phyloP scores from a whole-genome alignment of 2,888 invertebrate genomes.

The Thereva unica region DNA sequence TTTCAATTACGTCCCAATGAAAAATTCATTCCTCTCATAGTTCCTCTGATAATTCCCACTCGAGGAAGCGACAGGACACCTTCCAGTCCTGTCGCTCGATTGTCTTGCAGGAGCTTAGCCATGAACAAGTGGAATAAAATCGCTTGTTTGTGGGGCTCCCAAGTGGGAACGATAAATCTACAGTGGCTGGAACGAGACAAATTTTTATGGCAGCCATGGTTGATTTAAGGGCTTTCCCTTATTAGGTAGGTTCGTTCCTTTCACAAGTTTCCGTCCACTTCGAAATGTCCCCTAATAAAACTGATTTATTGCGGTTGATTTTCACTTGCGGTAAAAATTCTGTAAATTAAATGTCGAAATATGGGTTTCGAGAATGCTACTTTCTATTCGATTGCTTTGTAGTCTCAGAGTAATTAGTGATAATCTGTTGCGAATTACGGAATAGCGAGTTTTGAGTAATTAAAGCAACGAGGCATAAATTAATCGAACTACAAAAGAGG shows the following conservation, averaged over 20 bases:
- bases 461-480: no score
- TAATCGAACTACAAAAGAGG: no score
- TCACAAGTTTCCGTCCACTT: constrained; percentile 1
- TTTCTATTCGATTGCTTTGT: no score
- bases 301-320: no score
- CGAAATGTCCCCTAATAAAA: background rate
- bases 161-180: constrained; percentile 27
- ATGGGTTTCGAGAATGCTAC: no score
- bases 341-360: no score
- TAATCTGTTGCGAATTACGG: no score
- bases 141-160: constrained; percentile 24
- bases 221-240: constrained; percentile 24
- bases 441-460: no score
- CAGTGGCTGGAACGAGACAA: constrained; percentile 18
- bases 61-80: constrained; percentile 1
- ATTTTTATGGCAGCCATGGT: constrained; percentile 26
- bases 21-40: constrained; percentile 27
- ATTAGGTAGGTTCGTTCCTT: constrained; percentile 5
- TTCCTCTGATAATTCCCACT: constrained; percentile 22
- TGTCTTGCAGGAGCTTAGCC: constrained; percentile 17
- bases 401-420: no score
- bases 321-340: no score
- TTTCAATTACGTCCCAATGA: constrained; percentile 24
- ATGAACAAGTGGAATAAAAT: constrained; percentile 19
- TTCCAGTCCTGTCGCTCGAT: background rate